A percentile compares a stretch with the other conserved stretches of the same genome.
Conservation (phyloP, 2,888 invertebrate species). For the Phytoseiulus persimilis region DNA sequence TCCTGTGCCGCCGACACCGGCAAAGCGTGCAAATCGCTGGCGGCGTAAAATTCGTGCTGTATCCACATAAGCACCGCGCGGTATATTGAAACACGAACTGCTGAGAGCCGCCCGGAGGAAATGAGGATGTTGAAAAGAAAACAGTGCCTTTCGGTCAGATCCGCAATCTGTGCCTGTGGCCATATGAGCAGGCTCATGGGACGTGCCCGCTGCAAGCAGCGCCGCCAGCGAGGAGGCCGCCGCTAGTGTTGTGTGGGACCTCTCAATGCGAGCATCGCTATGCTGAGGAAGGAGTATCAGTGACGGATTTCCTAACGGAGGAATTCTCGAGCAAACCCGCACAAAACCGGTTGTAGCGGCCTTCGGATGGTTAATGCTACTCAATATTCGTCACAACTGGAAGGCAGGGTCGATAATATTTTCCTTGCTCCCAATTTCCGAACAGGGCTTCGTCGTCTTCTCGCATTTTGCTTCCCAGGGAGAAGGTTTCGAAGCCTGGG, state of each 20-base stretch:
- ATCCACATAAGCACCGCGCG: not conserved
- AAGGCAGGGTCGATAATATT: not conserved
- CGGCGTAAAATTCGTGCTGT: not conserved
- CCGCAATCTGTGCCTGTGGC: not conserved
- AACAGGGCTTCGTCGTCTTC: too few relatives aligned
- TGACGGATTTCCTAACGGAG: not conserved
- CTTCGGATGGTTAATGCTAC: not conserved
- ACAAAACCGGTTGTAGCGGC: not conserved
- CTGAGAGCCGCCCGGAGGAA: not conserved
- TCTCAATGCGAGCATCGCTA: not conserved
- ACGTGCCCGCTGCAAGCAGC: not conserved
- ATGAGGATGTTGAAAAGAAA: not conserved
- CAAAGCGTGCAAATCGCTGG: too few relatives aligned
- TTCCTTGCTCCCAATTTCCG: too few relatives aligned
- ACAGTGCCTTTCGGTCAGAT: not conserved
- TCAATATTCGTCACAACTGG: not conserved
- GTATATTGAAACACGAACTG: not conserved
- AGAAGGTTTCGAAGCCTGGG: too few relatives aligned
- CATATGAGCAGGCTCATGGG: not conserved
- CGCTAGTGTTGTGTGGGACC: not conserved
- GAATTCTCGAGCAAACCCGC: not conserved
- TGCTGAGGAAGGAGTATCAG: not conserved
- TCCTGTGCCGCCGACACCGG: too few relatives aligned
- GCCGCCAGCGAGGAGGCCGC: not conserved
- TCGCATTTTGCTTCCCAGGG: too few relatives aligned